A percentile compares a stretch with the other conserved stretches of the same genome.
Conservation (phyloP, 2,888 invertebrate species). For the Electrophaes corylata region DNA sequence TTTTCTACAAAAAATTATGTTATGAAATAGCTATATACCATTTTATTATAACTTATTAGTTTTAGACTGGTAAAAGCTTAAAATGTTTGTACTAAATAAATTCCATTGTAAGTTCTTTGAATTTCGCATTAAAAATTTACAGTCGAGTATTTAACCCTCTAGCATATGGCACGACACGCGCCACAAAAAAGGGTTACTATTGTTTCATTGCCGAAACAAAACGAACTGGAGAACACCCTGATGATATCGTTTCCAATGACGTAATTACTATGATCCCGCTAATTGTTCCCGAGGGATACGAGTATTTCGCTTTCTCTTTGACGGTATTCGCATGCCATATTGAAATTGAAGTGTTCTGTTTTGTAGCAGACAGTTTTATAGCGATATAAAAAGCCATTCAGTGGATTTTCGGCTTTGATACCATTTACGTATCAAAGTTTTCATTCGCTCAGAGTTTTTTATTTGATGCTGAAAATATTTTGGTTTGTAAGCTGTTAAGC, state of each 20-base stretch:
- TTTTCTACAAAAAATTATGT: background rate
- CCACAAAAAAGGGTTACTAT: conserved; percentile 69
- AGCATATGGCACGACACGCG: conserved; percentile 74
- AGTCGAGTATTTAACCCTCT: conserved; percentile 47
- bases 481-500: conserved; percentile 49
- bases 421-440: conserved; percentile 39
- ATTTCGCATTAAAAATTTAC: conserved; percentile 7
- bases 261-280: conserved; percentile 79
- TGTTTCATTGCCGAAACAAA: conserved; percentile 66
- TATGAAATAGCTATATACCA: background rate
- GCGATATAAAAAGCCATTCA: conserved; percentile 39
- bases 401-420: conserved; percentile 45
- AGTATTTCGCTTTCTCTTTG: conserved; percentile 62
- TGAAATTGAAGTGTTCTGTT: conserved; percentile 69
- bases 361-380: conserved; percentile 51
- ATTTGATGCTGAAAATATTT: conserved; percentile 49
- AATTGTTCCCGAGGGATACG: conserved; percentile 67
- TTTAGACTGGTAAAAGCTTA: too few species aligned
- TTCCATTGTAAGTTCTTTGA: background rate
- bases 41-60: background rate
- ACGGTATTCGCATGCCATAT: conserved; percentile 74
- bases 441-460: conserved; percentile 28
- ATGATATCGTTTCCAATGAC: conserved; percentile 78
- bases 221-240: conserved; percentile 60
- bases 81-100: too few species aligned